Evolutionary conservation across 2,888 invertebrate genomes (phyloP).

Genomic region (Metellina segmentata): DNA sequence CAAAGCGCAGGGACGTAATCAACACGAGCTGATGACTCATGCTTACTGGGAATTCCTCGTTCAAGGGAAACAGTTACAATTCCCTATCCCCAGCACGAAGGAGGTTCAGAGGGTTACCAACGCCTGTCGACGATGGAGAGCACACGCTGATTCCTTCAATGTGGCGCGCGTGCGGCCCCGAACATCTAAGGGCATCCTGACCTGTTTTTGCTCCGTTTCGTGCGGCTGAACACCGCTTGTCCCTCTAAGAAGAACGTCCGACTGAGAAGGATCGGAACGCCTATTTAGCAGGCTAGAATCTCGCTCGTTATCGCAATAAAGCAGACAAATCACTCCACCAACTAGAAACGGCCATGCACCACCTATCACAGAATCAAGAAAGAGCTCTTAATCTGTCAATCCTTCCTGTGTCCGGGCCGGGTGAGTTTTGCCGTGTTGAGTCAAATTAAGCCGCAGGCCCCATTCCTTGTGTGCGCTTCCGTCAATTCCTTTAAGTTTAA

Average conservation of each 20-base stretch:
- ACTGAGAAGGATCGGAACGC: too few relatives aligned
- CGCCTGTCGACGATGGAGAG: conserved; percentile 84
- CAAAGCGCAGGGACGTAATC: conserved; percentile 88
- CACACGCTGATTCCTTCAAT: conserved; percentile 84
- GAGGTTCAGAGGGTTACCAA: conserved; percentile 86
- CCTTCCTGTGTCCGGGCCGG: conserved; percentile 67
- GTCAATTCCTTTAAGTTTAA: conserved; percentile 83
- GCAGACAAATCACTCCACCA: conserved; percentile 88
- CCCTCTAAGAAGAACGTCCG: conserved; percentile 83
- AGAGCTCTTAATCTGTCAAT: conserved; percentile 73
- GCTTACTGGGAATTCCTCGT: conserved; percentile 87
- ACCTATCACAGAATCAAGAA: conserved; percentile 69
- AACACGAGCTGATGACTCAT: conserved; percentile 86
- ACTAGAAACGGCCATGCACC: conserved; percentile 81
- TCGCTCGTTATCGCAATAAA: conserved; percentile 88
- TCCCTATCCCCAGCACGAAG: conserved; percentile 86
- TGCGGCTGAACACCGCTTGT: conserved; percentile 80
- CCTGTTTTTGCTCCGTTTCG: conserved; percentile 80
- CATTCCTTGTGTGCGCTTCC: conserved; percentile 88
- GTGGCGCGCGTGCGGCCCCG: conserved; percentile 86
- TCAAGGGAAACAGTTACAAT: conserved; percentile 84
- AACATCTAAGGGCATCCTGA: conserved; percentile 83
- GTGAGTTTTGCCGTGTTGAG: conserved; percentile 80
- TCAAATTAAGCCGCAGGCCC: conserved; percentile 85
- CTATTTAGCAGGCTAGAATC: conserved; percentile 80